phyloP scores from a whole-genome alignment of 2,888 invertebrate species.

The Latheticus oryzae region DNA sequence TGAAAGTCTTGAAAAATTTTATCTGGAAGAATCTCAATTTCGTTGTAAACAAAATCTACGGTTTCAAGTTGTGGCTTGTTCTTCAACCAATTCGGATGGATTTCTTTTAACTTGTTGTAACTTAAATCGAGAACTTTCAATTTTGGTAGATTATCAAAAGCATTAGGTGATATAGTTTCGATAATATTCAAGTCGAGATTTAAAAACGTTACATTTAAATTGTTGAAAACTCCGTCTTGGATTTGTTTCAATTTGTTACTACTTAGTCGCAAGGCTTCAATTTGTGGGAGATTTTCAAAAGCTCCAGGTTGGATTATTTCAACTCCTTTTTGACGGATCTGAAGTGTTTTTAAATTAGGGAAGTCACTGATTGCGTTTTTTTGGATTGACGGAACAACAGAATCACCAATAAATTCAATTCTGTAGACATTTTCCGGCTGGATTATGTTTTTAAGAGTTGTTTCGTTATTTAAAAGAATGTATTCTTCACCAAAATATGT shows the following conservation, averaged over 20 bases:
- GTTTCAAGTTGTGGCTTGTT: constrained; percentile 49
- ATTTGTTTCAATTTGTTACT: constrained; percentile 51
- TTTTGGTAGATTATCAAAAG: constrained; percentile 53
- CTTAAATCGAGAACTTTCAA: constrained; percentile 49
- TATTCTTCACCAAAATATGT: too few relatives aligned
- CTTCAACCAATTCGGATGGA: constrained; percentile 48
- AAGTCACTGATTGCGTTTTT: constrained; percentile 1
- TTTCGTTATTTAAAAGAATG: too few relatives aligned
- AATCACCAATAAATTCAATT: neutral
- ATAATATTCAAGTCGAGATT: constrained; percentile 53
- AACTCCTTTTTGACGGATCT: constrained; percentile 49
- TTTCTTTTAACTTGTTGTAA: constrained; percentile 50
- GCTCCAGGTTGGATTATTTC: constrained; percentile 50
- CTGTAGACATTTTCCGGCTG: neutral
- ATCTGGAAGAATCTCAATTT: constrained; percentile 49
- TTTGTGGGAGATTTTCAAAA: constrained; percentile 43
- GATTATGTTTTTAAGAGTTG: too few relatives aligned
- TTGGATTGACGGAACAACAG: neutral
- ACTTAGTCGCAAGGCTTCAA: constrained; percentile 49
- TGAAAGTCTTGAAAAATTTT: constrained; percentile 47
- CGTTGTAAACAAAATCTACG: constrained; percentile 52
- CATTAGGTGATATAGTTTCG: constrained; percentile 48
- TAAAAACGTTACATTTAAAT: constrained; percentile 47
- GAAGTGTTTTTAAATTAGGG: constrained; percentile 45
- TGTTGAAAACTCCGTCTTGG: constrained; percentile 50